These are phyloP conservation scores for Thalassarche chlororhynchos DNA, from an alignment of 2,113 vertebrate genomes.

Conservation along the genomic window DNA sequence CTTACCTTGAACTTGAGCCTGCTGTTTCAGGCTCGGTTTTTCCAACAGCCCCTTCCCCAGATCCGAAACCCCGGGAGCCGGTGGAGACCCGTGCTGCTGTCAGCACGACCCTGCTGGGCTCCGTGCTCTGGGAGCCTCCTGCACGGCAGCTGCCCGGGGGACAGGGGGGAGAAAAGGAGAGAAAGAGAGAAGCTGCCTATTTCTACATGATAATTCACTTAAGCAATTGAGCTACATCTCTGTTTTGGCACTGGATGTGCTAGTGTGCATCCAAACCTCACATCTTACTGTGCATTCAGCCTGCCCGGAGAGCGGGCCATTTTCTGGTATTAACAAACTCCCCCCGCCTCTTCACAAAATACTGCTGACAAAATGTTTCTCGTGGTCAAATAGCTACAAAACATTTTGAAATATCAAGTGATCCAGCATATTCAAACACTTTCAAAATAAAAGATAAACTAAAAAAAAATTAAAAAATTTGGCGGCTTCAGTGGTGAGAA, in stretches of 20 bases:
- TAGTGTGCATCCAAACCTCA: not conserved
- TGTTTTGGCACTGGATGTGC: not conserved
- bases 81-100: not conserved
- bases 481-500: not conserved
- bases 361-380: not conserved
- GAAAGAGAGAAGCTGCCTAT: not conserved
- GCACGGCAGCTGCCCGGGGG: not conserved
- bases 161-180: not conserved
- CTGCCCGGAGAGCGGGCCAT: accelerated
- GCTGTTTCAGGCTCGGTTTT: not conserved
- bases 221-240: not conserved
- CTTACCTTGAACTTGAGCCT: not conserved
- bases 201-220: not conserved
- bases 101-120: not conserved
- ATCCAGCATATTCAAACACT: not conserved
- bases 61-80: accelerated
- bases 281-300: not conserved
- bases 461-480: not conserved
- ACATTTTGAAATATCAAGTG: not conserved
- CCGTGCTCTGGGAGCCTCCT: not conserved
- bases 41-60: not conserved
- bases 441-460: not conserved
- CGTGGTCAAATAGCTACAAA: not conserved
- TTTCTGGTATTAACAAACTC: not conserved
- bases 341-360: not conserved